Evolutionary conservation across 92 coral and sea anemone species (phyloP).

Genomic region (Epizoanthus fatuus): DNA sequence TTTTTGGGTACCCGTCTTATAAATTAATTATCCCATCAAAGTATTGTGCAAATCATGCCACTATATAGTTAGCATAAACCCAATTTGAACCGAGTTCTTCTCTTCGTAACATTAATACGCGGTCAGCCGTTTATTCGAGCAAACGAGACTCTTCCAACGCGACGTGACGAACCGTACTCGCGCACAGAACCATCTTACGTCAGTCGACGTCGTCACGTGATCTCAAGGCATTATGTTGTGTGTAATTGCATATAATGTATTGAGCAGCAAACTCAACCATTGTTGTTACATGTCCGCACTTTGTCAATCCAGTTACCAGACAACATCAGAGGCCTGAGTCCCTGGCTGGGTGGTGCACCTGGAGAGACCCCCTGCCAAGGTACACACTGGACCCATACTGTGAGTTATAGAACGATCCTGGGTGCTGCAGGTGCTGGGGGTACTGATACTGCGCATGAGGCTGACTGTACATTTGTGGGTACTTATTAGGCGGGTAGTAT

Average conservation of each 20-base stretch:
- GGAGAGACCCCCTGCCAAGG: conserved; percentile 89
- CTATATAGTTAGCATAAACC: background rate
- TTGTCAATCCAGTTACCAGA: background rate
- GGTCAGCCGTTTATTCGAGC: background rate
- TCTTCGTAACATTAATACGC: background rate
- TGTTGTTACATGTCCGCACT: no score
- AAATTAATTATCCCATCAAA: conserved; percentile 17
- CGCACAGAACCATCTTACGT: no score
- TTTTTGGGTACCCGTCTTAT: conserved; percentile 8
- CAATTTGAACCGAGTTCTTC: conserved; percentile 11
- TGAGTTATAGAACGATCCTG: conserved; percentile 93
- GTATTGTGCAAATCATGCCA: conserved; percentile 5
- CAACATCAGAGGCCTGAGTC: conserved; percentile 75
- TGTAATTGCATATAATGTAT: no score
- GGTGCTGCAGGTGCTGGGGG: conserved; percentile 87
- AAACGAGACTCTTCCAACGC: no score
- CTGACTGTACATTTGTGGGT: conserved; percentile 93
- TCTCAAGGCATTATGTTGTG: no score
- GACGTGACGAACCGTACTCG: no score
- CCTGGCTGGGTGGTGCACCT: conserved; percentile 97
- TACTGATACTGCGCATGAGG: conserved; percentile 89
- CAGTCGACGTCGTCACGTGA: no score
- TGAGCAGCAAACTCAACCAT: no score
- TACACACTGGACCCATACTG: conserved; percentile 94
- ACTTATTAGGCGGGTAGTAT: conserved; percentile 91